Base-by-base conservation (phyloP, 2,888 invertebrate species). In the Ernsta delagoae region DNA sequence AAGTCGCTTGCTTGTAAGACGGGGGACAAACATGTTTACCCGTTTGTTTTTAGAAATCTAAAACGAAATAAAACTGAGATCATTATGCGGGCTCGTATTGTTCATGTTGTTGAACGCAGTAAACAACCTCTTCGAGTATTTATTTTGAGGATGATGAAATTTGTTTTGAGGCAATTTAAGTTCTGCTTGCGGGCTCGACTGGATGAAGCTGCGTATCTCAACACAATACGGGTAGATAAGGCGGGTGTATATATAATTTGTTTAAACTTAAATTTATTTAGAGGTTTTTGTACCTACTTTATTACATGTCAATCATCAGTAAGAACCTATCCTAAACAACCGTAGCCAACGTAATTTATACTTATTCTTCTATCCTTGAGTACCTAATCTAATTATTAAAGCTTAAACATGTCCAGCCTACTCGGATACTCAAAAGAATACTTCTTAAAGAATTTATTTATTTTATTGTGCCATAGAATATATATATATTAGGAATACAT, bases 21-120 rank as follows among this genome's bases (percentile, higher is more conserved):
- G 71, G 70, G 72, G 79, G 76, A 84, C 85, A 89, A 88, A 89
- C 88, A 88, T 88, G 87, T 87, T 88, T 86, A 84, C 85, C 74
- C 77, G 77, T 78, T 79, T 81, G 83, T 79, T 78, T 80, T 77
- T 70, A 72, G 72, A 79, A 78, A 78, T 74, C 78, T 73, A 74
- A 76, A 41, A 74, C 78, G 78, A 79, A 83, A 81, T 82, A 78
- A 81, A 81, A 85, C 83, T 80, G 80, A 75, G 72, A 77, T 80
- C 83, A 82, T 82, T 81, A 79, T 79, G 77, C 74, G 75, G 73
- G 74, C 70, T 77, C 72, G 75, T 78, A 81, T 82, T 82, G 80
- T 78, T 80, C 78, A 72, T 72, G 70, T 76, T 79, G 73, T 77
- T 77, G 78, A 82, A 79, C 78, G 75, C 77, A 75, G 75, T 78